Conservation (phyloP, 2,888 invertebrate species). For the Panorpa germanica region DNA sequence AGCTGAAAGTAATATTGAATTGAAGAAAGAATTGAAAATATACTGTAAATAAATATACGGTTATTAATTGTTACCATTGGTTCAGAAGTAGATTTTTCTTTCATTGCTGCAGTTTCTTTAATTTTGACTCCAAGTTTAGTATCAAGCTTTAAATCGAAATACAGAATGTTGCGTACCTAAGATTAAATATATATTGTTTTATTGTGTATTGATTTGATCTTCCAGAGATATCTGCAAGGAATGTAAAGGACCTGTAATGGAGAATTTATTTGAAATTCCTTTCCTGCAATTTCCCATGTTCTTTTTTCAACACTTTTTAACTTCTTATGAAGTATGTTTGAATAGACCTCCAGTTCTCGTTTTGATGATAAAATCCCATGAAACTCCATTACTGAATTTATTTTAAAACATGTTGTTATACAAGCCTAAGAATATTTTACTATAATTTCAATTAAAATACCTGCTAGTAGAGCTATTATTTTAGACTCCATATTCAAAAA, state of each 20-base stretch:
- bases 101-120: conserved; percentile 21
- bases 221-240: no score
- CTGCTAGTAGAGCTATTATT: conserved; percentile 25
- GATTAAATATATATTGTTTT: no score
- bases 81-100: conserved; percentile 29
- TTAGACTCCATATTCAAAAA: conserved; percentile 28
- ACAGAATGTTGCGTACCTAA: conserved; percentile 24
- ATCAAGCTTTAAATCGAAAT: conserved; percentile 27
- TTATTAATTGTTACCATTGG: conserved; percentile 19
- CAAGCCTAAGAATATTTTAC: conserved; percentile 2
- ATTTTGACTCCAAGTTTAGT: conserved; percentile 19
- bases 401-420: conserved; percentile 6
- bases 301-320: conserved; percentile 21
- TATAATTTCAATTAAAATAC: conserved; percentile 15
- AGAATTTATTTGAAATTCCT: conserved; percentile 25
- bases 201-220: no score
- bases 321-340: conserved; percentile 18
- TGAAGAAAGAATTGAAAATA: conserved; percentile 2
- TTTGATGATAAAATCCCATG: conserved; percentile 23
- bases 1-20: conserved; percentile 18
- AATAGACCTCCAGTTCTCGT: conserved; percentile 22
- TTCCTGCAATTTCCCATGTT: conserved; percentile 25
- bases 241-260: conserved; percentile 26
- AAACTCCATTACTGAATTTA: conserved; percentile 24
- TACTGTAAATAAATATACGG: conserved; percentile 5